A percentile compares a stretch with the other conserved stretches of the same genome.
These are phyloP conservation scores for Pholis gunnellus DNA, from an alignment of 2,113 vertebrate genomes.

Conservation along the genomic window DNA sequence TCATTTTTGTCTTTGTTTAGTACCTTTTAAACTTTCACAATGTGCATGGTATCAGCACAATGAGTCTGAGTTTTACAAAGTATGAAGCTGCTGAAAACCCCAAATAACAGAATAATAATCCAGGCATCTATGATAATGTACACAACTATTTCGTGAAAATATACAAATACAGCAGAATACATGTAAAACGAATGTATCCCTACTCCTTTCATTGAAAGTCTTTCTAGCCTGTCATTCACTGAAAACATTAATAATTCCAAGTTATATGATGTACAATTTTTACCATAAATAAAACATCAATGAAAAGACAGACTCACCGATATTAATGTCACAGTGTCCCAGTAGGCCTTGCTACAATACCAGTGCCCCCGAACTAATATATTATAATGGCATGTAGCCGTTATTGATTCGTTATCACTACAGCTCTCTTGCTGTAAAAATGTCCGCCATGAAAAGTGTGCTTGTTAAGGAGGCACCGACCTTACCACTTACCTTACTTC, in stretches of 20 bases:
- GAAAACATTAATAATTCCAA: not conserved
- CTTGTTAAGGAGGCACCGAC: not conserved
- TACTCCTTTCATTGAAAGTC: not conserved
- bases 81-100: not conserved
- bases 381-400: not conserved
- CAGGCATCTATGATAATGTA: not conserved
- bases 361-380: not conserved
- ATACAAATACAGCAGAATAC: not conserved
- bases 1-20: not conserved
- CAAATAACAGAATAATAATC: not conserved
- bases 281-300: constrained; percentile 1
- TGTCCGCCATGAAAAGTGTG: not conserved
- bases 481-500: not conserved
- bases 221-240: not conserved
- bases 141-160: not conserved
- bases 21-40: not conserved
- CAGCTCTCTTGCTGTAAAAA: not conserved
- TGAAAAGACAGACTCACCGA: not conserved
- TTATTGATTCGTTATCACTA: constrained; percentile 1
- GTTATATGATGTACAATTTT: not conserved
- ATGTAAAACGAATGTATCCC: not conserved
- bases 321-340: not conserved
- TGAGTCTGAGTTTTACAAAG: not conserved
- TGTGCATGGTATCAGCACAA: not conserved
- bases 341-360: not conserved